These are phyloP conservation scores for Anagyrus pseudococci DNA, from an alignment of 2,888 invertebrate species.

Conservation along the genomic window DNA sequence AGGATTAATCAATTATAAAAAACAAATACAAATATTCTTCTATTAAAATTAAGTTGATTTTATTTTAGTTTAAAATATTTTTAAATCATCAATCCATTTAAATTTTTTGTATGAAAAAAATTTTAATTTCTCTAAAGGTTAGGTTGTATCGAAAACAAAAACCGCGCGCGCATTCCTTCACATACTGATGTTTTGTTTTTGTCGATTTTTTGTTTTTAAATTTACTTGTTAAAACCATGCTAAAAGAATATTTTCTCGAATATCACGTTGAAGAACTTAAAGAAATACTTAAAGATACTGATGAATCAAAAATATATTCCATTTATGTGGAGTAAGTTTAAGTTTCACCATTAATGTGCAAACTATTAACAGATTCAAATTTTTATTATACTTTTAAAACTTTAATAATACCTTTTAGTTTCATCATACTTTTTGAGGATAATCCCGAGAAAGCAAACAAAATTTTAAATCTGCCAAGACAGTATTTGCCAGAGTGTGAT, in stretches of 20 bases:
- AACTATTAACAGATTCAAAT: background rate
- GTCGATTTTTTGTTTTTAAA: too few species aligned
- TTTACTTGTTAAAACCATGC: conserved; percentile 18
- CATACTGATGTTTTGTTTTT: too few species aligned
- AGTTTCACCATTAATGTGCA: conserved; percentile 3
- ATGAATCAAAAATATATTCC: conserved; percentile 70
- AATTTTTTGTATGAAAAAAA: too few species aligned
- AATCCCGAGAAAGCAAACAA: conserved; percentile 73
- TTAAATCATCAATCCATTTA: too few species aligned
- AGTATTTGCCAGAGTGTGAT: conserved; percentile 71
- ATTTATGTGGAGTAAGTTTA: conserved; percentile 74
- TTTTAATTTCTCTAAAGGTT: too few species aligned
- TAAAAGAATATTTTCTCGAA: conserved; percentile 66
- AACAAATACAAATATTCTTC: too few species aligned
- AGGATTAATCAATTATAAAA: too few species aligned
- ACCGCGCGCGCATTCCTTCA: too few species aligned
- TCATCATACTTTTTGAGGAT: conserved; percentile 73
- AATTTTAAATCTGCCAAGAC: conserved; percentile 71
- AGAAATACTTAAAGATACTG: conserved; percentile 68
- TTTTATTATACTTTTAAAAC: conserved; percentile 6
- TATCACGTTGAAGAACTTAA: conserved; percentile 70
- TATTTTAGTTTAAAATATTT: too few species aligned
- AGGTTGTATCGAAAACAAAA: too few species aligned
- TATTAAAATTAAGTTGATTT: too few species aligned
- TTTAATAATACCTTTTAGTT: conserved; percentile 62